Evolutionary conservation across 2,888 invertebrate genomes (phyloP), one percentile per base, ranked within the genome.

Genomic region (Agrochola macilenta): DNA sequence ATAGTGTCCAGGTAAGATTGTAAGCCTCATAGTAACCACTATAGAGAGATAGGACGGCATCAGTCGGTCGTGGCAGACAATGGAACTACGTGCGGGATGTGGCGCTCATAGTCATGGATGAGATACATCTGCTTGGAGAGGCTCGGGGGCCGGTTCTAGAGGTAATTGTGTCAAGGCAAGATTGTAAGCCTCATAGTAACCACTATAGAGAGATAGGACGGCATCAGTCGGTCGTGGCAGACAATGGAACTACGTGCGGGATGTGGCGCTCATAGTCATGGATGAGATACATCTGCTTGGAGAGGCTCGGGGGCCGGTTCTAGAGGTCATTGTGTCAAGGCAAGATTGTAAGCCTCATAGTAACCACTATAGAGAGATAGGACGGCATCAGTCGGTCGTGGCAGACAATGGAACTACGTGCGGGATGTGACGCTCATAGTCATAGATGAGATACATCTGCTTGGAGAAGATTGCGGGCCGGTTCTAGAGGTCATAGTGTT

Each of bases 161-260:
- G 95, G 99, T 99, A 0, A 99, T 99, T 82, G 99, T 99, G 0
- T 99, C 99, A 0, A 97, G 97, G 97, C 96, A n/a, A n/a, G n/a
- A n/a, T n/a, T n/a, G n/a, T n/a, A n/a, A n/a, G n/a, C n/a, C n/a
- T n/a, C n/a, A n/a, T n/a, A n/a, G n/a, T n/a, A n/a, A n/a, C n/a
- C n/a, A n/a, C n/a, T n/a, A n/a, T n/a, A 0, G 99, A 99, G 95
- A 99, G 99, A 94, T 99, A 99, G 99, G 99, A 99, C 95, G 99
- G 99, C 74, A 99, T 99, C 91, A 99, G 99, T 95, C 97, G 99
- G 80, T 99, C 99, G 82, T 99, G 99, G 99, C 99, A 99, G 92
- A 99, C 99, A 0, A 97, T 39, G 99, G 88, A 98, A 98, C 93
- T 99, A 99, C 91, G 99, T 99, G 0, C n/a, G 5, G 35, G 35